phyloP scores from a whole-genome alignment of 2,888 invertebrate species.

The Heliconius erato region DNA sequence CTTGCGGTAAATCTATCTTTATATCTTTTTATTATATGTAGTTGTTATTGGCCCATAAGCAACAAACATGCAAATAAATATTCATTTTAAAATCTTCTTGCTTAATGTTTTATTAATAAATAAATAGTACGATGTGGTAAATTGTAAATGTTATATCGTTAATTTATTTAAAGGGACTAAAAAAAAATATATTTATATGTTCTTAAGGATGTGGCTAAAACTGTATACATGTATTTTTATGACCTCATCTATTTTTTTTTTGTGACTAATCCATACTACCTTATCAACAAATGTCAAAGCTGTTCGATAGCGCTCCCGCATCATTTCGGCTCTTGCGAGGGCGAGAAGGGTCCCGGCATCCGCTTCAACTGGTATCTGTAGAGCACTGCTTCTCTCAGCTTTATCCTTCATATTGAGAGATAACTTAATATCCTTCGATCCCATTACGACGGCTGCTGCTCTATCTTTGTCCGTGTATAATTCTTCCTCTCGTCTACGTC shows the following conservation, averaged over 20 bases:
- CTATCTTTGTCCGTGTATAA: constrained; percentile 96
- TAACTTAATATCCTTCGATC: constrained; percentile 94
- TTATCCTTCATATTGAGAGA: constrained; percentile 92
- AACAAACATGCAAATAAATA: no score
- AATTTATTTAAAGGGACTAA: no score
- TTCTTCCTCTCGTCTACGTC: constrained; percentile 87
- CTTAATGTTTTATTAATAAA: no score
- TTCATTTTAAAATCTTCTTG: no score
- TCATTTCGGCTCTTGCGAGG: constrained; percentile 91
- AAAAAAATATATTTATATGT: no score
- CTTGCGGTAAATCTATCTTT: no score
- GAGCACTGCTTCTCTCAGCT: constrained; percentile 89
- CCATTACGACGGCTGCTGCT: constrained; percentile 95
- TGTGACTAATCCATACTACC: constrained; percentile 85
- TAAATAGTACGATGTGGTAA: no score
- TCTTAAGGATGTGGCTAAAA: no score
- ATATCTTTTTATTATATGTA: no score
- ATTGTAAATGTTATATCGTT: no score
- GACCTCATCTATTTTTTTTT: background rate
- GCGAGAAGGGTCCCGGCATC: constrained; percentile 92
- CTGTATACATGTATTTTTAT: no score
- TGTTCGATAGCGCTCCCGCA: constrained; percentile 89
- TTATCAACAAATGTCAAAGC: constrained; percentile 92
- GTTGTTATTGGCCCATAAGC: no score
- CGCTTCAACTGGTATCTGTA: constrained; percentile 92